phyloP scores from a whole-genome alignment of 1,140 invertebrate species.

The Panagrolaimus sp. region DNA sequence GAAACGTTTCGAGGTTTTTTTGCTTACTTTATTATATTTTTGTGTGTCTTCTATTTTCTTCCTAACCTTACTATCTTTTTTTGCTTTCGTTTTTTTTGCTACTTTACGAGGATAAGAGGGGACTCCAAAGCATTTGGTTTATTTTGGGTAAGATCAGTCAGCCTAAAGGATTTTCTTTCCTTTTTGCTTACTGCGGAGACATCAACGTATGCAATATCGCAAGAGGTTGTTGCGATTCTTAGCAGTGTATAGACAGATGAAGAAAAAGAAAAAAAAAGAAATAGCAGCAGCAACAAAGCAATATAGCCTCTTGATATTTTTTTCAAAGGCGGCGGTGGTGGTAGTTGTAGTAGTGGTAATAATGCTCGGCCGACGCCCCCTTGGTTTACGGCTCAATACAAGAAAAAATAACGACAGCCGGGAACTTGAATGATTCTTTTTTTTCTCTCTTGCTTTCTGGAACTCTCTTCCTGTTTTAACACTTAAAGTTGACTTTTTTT shows the following conservation, averaged over 20 bases:
- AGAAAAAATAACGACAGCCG: neutral
- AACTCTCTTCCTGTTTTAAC: conserved; percentile 14
- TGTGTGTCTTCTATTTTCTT: neutral
- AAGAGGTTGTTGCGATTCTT: conserved; percentile 13
- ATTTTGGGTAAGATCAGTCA: conserved; percentile 10
- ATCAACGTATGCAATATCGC: too few relatives aligned
- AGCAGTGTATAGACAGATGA: conserved; percentile 9
- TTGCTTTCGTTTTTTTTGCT: neutral
- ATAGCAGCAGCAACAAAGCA: neutral
- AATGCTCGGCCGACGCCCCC: conserved; percentile 10
- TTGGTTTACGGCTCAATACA: conserved; percentile 13
- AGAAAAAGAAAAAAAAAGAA: neutral
- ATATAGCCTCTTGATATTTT: conserved; percentile 11
- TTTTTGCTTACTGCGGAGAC: too few relatives aligned
- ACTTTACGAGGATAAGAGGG: conserved; percentile 7
- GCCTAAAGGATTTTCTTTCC: too few relatives aligned
- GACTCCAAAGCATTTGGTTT: conserved; percentile 10
- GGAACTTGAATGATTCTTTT: too few relatives aligned
- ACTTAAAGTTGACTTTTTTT: neutral
- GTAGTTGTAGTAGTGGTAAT: too few relatives aligned
- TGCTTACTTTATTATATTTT: neutral
- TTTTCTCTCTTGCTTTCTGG: conserved; percentile 12
- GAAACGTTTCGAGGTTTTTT: neutral
- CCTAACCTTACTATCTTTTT: too few relatives aligned
- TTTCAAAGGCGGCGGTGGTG: too few relatives aligned